Base-by-base conservation (phyloP, 2,888 invertebrate genomes). In the Julus scanicus region DNA sequence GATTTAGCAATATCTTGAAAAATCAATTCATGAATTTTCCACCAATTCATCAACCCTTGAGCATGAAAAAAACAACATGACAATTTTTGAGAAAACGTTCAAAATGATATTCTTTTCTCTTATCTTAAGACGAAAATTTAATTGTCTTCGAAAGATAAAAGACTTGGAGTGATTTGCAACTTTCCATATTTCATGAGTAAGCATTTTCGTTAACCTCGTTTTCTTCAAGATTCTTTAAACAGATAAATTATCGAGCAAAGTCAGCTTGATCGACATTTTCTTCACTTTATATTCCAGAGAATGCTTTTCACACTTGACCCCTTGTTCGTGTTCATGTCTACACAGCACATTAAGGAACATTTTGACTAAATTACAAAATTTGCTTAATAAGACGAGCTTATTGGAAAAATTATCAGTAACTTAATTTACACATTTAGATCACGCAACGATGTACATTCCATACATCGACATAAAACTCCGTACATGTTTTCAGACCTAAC, bases 181-280 rank as follows among this genome's bases (percentile, higher is more conserved):
- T 80, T 80, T 80, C 37, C 80, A 80, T 80, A 80, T 80, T 80
- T 80, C 80, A 80, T 80, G 80, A 80, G 80, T 15, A 39, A 80
- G 80, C 80, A 80, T 37, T 80, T 80, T 80, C 80, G 37, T 39
- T 80, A 80, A 80, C 37, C 80, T 80, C 80, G 15, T 80, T 39
- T 80, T 80, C 80, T 29, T 29, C 80, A 15, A 37, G 15, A 39
- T 37, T 80, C 29, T 29, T 29, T 4, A 2, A 8, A 13, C 37
- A 39, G 80, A 80, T 80, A 80, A 80, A 80, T 80, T 80, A 80
- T 39, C 80, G 80, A 80, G 80, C 80, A 80, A 37, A 80, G 80
- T 80, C 80, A 80, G 80, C 80, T 80, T 80, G 37, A 80, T 80
- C 80, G 80, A 80, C 37, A 80, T 80, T 29, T 39, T 80, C 80